Evolutionary conservation across 2,113 vertebrate genomes (phyloP).

Genomic region (Edolisoma coerulescens): DNA sequence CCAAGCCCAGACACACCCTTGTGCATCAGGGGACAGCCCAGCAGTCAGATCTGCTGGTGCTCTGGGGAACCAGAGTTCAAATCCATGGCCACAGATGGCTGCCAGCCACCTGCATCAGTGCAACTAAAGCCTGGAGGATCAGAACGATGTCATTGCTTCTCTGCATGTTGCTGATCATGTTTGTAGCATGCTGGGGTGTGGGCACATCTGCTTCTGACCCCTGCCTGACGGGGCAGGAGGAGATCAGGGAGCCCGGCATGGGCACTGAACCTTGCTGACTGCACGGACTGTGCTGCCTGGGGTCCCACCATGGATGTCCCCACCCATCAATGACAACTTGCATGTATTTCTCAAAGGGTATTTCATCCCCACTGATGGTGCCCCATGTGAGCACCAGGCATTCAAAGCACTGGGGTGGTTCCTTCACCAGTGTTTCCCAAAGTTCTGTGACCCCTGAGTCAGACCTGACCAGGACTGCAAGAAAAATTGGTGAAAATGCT

Average conservation of each 20-base stretch:
- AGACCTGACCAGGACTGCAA: neutral
- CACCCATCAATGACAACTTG: rapidly evolving
- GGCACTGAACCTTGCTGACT: neutral
- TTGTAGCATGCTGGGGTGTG: neutral
- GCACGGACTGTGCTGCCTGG: neutral
- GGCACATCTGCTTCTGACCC: neutral
- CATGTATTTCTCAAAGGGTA: neutral
- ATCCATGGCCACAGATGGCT: neutral
- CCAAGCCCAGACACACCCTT: neutral
- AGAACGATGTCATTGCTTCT: neutral
- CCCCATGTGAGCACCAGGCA: neutral
- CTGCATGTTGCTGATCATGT: neutral
- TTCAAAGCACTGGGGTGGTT: neutral
- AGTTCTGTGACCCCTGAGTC: neutral
- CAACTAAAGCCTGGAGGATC: neutral
- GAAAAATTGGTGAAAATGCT: neutral
- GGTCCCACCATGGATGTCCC: neutral
- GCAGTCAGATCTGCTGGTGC: neutral
- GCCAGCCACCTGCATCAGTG: neutral
- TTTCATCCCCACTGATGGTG: neutral
- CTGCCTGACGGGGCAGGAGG: neutral
- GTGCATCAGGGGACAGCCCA: neutral
- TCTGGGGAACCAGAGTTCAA: neutral
- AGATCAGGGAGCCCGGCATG: neutral
- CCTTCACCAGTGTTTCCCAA: neutral